Base-by-base conservation (phyloP, 2,888 invertebrate genomes). In the Abrostola tripartita region DNA sequence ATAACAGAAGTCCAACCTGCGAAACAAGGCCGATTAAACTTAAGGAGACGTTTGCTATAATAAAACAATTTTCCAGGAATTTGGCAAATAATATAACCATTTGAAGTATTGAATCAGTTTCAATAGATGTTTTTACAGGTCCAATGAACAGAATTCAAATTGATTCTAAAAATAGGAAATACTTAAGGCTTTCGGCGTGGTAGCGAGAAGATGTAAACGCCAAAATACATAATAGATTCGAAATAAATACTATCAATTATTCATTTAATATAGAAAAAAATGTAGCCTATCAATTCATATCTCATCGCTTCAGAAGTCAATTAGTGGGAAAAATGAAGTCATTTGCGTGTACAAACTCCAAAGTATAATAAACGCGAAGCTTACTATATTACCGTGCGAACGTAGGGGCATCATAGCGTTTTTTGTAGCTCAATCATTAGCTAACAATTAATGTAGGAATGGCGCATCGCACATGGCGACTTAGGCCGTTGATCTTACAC, bases 401-500 rank as follows among this genome's bases (percentile, higher is more conserved):
- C 85, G 74, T 68, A 72, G 63, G 65, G 76, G 72, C 76, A 78
- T 79, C 69, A 69, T 65, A 24, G 40, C 8, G 72, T 83, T 89
- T 90, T 90, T 90, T 90, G 79, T 84, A 74, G 54, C 73, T 47
- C 81, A 81, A 88, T 89, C 88, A 90, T 91, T 90, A 89, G 84
- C 82, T 81, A 83, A 89, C 88, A 91, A 90, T 90, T 90, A 90
- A 87, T 85, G 83, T 79, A 83, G 79, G 76, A 80, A 78, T 71
- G 77, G 81, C 79, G 81, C 81, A 82, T 78, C 84, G 83, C 82
- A 81, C 76, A 82, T 81, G 78, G 82, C 64, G 78, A 81, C 83
- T 81, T 72, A 79, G 84, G 81, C 81, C 83, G 61, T 83, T 84
- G 84, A 81, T 85, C 79, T 78, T 65, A 62, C 68, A 64, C 47